Evolutionary conservation across 2,888 invertebrate species (phyloP).

Genomic region (Microdon myrmicae): DNA sequence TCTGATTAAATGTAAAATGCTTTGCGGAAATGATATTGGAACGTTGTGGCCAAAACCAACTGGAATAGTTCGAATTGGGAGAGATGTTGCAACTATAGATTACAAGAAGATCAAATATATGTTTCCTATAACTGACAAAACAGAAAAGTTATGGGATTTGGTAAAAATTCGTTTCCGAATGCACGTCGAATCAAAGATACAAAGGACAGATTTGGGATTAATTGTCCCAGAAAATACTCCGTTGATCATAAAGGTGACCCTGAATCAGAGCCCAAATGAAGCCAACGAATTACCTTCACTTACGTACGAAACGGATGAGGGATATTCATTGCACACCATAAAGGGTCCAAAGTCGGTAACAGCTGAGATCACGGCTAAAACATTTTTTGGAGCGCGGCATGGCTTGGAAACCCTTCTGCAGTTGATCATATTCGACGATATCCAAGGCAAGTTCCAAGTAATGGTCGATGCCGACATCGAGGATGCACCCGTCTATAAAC

Average conservation of each 20-base stretch:
- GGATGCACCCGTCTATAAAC: slow-evolving; percentile 86
- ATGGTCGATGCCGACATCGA: slow-evolving; percentile 72
- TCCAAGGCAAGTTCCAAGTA: slow-evolving; percentile 68
- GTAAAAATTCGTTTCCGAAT: slow-evolving; percentile 64
- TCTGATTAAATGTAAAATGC: slow-evolving; percentile 67
- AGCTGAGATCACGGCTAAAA: slow-evolving; percentile 69
- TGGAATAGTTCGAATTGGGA: slow-evolving; percentile 65
- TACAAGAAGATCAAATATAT: slow-evolving; percentile 62
- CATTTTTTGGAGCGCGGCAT: slow-evolving; percentile 73
- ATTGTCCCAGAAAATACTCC: slow-evolving; percentile 64
- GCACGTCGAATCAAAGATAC: slow-evolving; percentile 59
- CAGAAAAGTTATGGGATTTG: slow-evolving; percentile 57
- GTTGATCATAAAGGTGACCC: slow-evolving; percentile 62
- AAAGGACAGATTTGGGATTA: slow-evolving; percentile 60
- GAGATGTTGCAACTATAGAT: slow-evolving; percentile 65
- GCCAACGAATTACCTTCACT: slow-evolving; percentile 57
- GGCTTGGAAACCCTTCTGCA: slow-evolving; percentile 71
- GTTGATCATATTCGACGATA: slow-evolving; percentile 64
- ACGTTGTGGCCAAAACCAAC: slow-evolving; percentile 67
- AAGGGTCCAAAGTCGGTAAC: slow-evolving; percentile 65
- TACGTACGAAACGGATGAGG: slow-evolving; percentile 70
- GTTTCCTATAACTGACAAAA: slow-evolving; percentile 55
- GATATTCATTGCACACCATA: slow-evolving; percentile 63
- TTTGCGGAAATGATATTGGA: slow-evolving; percentile 68
- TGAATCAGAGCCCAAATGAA: slow-evolving; percentile 52